A percentile compares a stretch with the other conserved stretches of the same genome.
Evolutionary conservation across 2,888 invertebrate genomes (phyloP).

Genomic region (Watsonalla binaria): DNA sequence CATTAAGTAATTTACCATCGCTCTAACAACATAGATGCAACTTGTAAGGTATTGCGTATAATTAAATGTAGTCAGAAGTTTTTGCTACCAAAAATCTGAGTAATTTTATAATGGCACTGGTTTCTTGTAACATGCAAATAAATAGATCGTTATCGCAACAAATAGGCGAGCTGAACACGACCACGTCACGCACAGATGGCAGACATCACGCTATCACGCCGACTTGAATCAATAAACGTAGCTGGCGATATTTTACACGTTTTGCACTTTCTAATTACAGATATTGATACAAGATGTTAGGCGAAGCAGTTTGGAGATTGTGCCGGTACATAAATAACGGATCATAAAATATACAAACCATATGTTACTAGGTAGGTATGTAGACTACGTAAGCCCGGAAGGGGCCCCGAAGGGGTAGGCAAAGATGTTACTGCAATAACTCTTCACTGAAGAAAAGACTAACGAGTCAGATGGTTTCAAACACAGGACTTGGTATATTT

Average conservation of each 20-base stretch:
- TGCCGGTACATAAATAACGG: no score
- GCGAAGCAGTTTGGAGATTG: neutral
- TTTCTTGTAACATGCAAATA: neutral
- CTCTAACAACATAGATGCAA: no score
- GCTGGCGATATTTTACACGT: neutral
- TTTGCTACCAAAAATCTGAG: neutral
- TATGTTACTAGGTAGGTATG: no score
- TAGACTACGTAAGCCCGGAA: no score
- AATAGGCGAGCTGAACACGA: constrained; percentile 3
- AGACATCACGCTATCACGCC: constrained; percentile 1
- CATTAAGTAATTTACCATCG: no score
- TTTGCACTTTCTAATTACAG: constrained; percentile 4
- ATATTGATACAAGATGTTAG: neutral
- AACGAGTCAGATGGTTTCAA: no score
- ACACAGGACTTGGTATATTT: no score
- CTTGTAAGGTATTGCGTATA: neutral
- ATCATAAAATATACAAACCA: no score
- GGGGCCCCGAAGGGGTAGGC: no score
- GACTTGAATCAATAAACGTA: constrained; percentile 3
- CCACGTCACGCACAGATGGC: constrained; percentile 4
- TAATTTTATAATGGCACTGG: neutral
- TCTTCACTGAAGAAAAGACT: no score
- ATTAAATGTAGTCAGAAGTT: neutral
- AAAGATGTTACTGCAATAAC: no score
- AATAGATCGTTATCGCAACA: constrained; percentile 1